Conservation (phyloP, 2,888 invertebrate species). For the Ormyrus pomaceus region DNA sequence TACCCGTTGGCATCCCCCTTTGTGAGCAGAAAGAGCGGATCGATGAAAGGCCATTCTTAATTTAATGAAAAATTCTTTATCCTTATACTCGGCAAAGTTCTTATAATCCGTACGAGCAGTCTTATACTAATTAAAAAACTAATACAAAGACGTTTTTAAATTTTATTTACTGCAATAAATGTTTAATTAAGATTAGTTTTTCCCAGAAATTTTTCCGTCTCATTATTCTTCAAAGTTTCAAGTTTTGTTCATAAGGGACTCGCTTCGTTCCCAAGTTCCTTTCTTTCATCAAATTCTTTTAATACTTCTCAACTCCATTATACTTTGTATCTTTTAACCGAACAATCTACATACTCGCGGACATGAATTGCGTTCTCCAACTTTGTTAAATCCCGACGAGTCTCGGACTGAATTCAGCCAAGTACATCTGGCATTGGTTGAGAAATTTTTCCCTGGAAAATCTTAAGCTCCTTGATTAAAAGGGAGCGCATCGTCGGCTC, state of each 20-base stretch:
- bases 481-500: no score
- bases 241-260: no score
- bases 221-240: background rate
- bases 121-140: background rate
- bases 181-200: no score
- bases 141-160: no score
- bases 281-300: background rate
- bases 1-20: slow-evolving; percentile 11
- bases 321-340: background rate
- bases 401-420: background rate
- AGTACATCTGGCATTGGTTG: background rate
- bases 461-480: background rate
- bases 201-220: no score
- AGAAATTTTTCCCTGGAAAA: slow-evolving; percentile 5
- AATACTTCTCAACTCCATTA: background rate
- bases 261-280: no score
- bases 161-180: no score
- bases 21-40: slow-evolving; percentile 1
- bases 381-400: slow-evolving; percentile 8
- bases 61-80: slow-evolving; percentile 45
- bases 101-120: slow-evolving; percentile 6
- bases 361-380: background rate
- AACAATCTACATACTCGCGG: background rate
- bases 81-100: slow-evolving; percentile 1
- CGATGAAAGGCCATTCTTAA: slow-evolving; percentile 24